Evolutionary conservation across 2,113 vertebrate genomes (phyloP).

Genomic region (Rhinoptilus africanus): DNA sequence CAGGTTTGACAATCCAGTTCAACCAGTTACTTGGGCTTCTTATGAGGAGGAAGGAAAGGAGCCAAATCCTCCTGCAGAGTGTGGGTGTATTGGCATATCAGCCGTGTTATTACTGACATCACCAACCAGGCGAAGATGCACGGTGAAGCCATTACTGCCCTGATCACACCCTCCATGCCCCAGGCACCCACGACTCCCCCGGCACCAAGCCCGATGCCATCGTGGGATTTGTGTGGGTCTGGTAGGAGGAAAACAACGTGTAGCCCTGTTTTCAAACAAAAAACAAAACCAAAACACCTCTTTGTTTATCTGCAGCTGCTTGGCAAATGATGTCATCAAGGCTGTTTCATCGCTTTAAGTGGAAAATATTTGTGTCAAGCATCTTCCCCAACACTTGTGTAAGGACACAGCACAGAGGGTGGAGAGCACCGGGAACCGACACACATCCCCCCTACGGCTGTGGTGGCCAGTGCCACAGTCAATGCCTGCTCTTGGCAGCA

Average conservation of each 20-base stretch:
- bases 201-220: accelerated
- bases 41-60: background rate
- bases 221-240: accelerated
- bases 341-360: background rate
- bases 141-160: accelerated
- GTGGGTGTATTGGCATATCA: background rate
- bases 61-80: background rate
- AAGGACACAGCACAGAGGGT: accelerated
- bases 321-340: background rate
- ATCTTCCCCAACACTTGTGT: background rate
- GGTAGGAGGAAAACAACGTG: background rate
- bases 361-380: background rate
- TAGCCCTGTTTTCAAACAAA: background rate
- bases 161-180: background rate
- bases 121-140: background rate
- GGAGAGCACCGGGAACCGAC: accelerated
- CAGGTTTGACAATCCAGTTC: background rate
- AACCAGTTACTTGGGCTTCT: background rate
- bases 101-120: background rate
- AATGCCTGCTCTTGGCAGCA: background rate
- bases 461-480: background rate
- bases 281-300: background rate
- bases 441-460: background rate
- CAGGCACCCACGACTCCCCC: background rate
- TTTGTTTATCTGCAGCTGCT: background rate